These are phyloP conservation scores for Accipiter virgatus DNA, from an alignment of 2,113 vertebrate genomes.

Conservation along the genomic window DNA sequence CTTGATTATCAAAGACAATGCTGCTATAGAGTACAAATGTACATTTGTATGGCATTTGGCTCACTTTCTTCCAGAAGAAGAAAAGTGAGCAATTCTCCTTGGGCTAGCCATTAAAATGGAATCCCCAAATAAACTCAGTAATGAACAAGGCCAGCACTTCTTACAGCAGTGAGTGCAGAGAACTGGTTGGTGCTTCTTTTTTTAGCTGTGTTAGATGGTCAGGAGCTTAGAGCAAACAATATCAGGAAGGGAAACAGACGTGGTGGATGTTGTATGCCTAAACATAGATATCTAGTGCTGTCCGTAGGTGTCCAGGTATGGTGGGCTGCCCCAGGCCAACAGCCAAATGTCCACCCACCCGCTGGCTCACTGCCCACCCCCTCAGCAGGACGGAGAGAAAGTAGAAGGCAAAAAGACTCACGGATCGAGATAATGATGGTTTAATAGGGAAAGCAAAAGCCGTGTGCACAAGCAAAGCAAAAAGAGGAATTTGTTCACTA, in stretches of 20 bases:
- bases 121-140: not conserved
- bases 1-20: conserved; percentile 35
- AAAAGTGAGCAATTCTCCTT: not conserved
- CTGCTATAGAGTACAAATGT: not conserved
- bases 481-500: not conserved
- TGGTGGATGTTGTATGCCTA: accelerated
- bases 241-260: not conserved
- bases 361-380: not conserved
- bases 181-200: not conserved
- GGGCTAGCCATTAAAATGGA: not conserved
- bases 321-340: not conserved
- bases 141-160: not conserved
- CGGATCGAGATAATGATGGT: accelerated
- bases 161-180: not conserved
- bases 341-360: not conserved
- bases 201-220: not conserved
- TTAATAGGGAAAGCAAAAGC: not conserved
- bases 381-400: not conserved
- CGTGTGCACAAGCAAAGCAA: not conserved
- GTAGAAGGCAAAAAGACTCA: not conserved
- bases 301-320: not conserved
- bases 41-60: conserved; percentile 12
- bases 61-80: not conserved
- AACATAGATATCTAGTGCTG: not conserved
- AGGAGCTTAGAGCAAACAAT: not conserved